Percentiles rank a stretch among this genome's conserved stretches.
These are phyloP conservation scores for Tineola bisselliella DNA, from an alignment of 2,888 invertebrate genomes.

Conservation along the genomic window DNA sequence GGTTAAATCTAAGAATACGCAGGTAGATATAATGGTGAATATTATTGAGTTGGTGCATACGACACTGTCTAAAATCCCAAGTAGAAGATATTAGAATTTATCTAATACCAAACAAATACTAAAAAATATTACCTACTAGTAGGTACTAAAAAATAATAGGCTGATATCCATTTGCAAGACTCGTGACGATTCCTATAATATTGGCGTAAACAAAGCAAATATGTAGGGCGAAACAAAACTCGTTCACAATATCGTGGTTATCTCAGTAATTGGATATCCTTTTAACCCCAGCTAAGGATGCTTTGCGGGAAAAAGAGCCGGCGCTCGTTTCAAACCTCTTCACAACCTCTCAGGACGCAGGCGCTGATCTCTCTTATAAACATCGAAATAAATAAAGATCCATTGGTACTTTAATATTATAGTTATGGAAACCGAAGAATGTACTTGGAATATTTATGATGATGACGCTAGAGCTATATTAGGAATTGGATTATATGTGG, in stretches of 20 bases:
- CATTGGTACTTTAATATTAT: not conserved
- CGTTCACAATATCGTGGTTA: not conserved
- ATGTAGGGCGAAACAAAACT: constrained; percentile 9
- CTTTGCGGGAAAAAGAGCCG: not conserved
- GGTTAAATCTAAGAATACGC: not conserved
- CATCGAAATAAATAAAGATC: no score
- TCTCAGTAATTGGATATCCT: not conserved
- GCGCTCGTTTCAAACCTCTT: not conserved
- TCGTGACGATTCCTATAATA: not conserved
- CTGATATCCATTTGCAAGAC: no score
- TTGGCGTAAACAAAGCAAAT: not conserved
- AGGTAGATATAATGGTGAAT: not conserved
- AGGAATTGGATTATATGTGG: constrained; percentile 15
- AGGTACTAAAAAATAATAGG: no score
- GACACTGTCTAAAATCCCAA: no score
- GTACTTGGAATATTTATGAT: constrained; percentile 16
- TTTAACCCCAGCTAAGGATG: not conserved
- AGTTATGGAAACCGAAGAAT: constrained; percentile 2
- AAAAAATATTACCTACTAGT: no score
- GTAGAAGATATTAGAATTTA: no score
- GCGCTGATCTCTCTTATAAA: not conserved
- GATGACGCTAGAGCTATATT: constrained; percentile 9
- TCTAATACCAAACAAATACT: no score
- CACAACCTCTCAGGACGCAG: not conserved
- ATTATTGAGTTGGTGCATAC: no score